phyloP scores from a whole-genome alignment of 2,797 vertebrate species.

The Stomatorhinus walkeri region DNA sequence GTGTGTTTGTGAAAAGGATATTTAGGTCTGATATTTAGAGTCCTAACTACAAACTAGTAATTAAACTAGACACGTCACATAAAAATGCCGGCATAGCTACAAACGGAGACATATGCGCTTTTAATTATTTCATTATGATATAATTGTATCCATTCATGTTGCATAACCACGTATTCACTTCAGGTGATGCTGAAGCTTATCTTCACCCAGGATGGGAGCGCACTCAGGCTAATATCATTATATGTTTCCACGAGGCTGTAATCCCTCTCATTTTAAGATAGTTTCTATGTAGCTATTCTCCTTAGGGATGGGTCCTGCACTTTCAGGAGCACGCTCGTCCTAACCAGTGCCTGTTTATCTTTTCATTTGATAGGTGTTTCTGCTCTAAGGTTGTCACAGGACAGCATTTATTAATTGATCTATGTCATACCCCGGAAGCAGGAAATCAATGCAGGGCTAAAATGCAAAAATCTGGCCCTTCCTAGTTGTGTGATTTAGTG shows the following conservation, averaged over 20 bases:
- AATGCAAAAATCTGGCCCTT: neutral
- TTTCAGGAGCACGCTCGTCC: neutral
- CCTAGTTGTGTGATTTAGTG: neutral
- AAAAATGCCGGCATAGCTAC: neutral
- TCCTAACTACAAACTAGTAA: neutral
- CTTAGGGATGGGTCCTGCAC: neutral
- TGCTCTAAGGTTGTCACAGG: conserved; percentile 12
- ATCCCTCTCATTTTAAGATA: neutral
- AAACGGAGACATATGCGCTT: neutral
- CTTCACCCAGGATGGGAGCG: neutral
- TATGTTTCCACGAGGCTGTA: neutral
- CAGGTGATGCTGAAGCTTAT: neutral
- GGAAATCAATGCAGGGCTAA: conserved; percentile 20
- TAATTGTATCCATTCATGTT: neutral
- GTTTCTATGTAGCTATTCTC: neutral
- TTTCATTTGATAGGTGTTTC: conserved; percentile 3
- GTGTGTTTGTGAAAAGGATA: neutral
- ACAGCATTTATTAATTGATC: conserved; percentile 16
- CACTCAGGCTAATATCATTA: neutral
- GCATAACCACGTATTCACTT: neutral
- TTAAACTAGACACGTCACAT: neutral
- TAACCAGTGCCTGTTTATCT: neutral
- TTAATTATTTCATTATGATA: neutral
- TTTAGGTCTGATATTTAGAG: neutral
- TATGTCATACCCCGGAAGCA: conserved; percentile 2